phyloP scores from a whole-genome alignment of 2,113 vertebrate genomes.

The Sphyrna mokarran region DNA sequence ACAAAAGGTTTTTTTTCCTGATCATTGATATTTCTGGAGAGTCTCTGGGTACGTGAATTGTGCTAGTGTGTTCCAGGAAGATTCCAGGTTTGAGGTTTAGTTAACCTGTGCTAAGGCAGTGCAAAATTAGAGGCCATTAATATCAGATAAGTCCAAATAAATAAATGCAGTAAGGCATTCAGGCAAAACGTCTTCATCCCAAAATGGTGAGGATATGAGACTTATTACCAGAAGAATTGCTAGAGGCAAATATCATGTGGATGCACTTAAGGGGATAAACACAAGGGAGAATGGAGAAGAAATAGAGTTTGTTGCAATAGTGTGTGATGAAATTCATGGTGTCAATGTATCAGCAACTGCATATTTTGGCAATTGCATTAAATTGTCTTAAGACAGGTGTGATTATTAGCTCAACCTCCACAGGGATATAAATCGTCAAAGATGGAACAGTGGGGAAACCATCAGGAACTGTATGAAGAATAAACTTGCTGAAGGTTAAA shows the following conservation, averaged over 20 bases:
- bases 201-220: background rate
- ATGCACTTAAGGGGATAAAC: background rate
- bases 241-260: background rate
- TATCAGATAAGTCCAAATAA: background rate
- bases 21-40: background rate
- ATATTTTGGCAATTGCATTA: no score
- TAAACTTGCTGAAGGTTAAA: no score
- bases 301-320: background rate
- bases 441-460: no score
- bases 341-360: no score
- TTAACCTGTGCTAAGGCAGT: background rate
- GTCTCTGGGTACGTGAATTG: background rate
- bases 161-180: background rate
- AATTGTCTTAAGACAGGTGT: no score
- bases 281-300: background rate
- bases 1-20: background rate
- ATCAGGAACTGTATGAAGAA: no score
- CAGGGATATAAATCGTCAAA: no score
- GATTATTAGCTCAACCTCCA: no score
- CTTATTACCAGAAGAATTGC: background rate
- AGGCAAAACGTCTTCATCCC: background rate
- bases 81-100: background rate
- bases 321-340: no score
- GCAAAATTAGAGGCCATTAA: background rate
- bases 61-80: background rate